These are phyloP conservation scores for Sinocyclocheilus grahami DNA, from an alignment of 2,113 vertebrate genomes.

Conservation along the genomic window DNA sequence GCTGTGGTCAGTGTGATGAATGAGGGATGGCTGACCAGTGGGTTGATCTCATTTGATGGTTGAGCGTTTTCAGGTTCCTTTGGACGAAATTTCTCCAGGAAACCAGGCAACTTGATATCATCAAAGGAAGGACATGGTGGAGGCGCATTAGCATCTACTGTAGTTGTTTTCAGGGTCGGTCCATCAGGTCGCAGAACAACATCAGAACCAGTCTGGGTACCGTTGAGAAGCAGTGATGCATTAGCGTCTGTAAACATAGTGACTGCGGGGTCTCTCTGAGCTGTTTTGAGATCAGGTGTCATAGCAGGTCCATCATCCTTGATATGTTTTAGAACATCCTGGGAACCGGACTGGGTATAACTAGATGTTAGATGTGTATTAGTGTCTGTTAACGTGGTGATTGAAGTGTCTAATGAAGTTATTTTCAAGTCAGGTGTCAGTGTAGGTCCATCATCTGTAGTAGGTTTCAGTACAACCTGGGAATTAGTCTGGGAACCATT, in stretches of 20 bases:
- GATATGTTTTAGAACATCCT: neutral
- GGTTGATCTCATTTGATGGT: slow-evolving; percentile 59
- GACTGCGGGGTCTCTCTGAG: neutral
- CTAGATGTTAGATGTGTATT: neutral
- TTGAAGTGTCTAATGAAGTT: neutral
- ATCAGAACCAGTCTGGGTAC: neutral
- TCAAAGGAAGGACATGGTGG: slow-evolving; percentile 73
- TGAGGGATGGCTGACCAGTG: slow-evolving; percentile 60
- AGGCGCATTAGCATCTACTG: neutral
- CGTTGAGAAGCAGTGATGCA: neutral
- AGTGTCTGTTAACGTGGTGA: neutral
- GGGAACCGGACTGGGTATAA: neutral
- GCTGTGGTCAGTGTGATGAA: neutral
- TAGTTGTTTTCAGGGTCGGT: neutral
- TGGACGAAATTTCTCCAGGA: slow-evolving; percentile 81
- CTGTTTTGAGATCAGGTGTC: neutral
- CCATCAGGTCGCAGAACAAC: neutral
- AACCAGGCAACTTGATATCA: slow-evolving; percentile 77
- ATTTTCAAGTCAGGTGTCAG: neutral
- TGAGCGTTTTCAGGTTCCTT: slow-evolving; percentile 65
- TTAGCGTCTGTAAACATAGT: neutral
- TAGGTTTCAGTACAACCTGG: neutral
- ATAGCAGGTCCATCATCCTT: neutral
- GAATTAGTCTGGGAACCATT: neutral
- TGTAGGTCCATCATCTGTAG: neutral